Evolutionary conservation across 2,888 invertebrate species (phyloP), one percentile per base, ranked within the genome.

Genomic region (Junonia oenone): DNA sequence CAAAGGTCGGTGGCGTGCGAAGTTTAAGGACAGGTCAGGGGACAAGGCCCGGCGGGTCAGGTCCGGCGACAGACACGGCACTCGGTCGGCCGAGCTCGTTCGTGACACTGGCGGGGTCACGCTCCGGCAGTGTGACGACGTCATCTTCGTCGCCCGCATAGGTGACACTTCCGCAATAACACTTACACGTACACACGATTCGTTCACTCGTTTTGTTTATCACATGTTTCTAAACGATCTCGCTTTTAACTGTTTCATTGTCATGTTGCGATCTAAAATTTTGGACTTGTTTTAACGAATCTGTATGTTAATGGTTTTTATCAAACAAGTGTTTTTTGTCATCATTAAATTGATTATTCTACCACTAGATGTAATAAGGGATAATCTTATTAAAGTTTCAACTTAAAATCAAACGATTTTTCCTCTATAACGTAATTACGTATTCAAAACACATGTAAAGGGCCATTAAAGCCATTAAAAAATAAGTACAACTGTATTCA

Each of bases 71-170:
- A 83, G 68, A 52, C 62, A 62, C 63, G 64, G 58, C 51, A 76
- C 72, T 55, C 81, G 67, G 59, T 89, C 89, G 33, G 81, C 83
- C 15, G 91, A 88, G 55, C 91, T 82, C 55, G 91, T 78, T 61
- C 90, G 82, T 48, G 91, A 84, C 62, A 83, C 69, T 37, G 92
- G 91, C 64, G 91, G 90, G 51, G 91, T 91, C 62, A 84, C 89
- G 64, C 89, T 88, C 51, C 88, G 81, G 60, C 87, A 86, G 55
- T 91, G 89, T 31, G 91, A 85, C 63, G 91, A 90, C 68, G 90
- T 85, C 87, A 91, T 91, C 72, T 90, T 90, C 11, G 85, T 83
- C 58, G 84, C 87, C 75, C 88, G 83, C 87, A 88, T 88, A 74
- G 71, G 76, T 67, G 17, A 45, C 60, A 68, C 56, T 61, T 58